Evolutionary conservation across 2,797 vertebrate genomes (phyloP).

Genomic region (Vultur gryphus): DNA sequence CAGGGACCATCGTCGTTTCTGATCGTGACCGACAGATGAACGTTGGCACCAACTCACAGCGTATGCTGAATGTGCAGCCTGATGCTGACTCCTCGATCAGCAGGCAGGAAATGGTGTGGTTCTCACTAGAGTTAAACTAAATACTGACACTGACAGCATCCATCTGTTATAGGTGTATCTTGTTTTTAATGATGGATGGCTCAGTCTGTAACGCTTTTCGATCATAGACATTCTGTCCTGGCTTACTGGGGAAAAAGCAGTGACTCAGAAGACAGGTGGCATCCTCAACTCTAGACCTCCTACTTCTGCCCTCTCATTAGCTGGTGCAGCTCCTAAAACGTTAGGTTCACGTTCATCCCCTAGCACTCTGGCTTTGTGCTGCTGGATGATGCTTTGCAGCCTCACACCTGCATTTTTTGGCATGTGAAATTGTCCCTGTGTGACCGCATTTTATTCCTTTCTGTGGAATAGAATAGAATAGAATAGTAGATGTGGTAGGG

Average conservation of each 20-base stretch:
- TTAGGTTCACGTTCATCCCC: neutral
- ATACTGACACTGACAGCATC: neutral
- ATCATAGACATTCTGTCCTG: neutral
- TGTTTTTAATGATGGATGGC: neutral
- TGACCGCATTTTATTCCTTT: neutral
- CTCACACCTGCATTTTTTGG: neutral
- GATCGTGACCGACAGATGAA: neutral
- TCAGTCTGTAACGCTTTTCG: neutral
- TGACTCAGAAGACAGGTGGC: neutral
- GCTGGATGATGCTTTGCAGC: neutral
- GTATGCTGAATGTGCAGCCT: neutral
- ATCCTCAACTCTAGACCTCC: neutral
- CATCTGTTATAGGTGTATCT: neutral
- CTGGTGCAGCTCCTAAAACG: neutral
- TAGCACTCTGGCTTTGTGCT: neutral
- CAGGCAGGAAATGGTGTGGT: neutral
- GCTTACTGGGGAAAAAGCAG: neutral
- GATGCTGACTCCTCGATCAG: neutral
- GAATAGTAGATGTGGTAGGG: neutral
- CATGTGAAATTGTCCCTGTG: neutral
- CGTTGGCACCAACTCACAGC: accelerated
- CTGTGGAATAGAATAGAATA: neutral
- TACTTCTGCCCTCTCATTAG: neutral
- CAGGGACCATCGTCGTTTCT: accelerated
- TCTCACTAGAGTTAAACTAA: neutral